Evolutionary conservation across 2,797 vertebrate species (phyloP), one percentile per base, ranked within the genome.

Genomic region (Antennarius maculatus): DNA sequence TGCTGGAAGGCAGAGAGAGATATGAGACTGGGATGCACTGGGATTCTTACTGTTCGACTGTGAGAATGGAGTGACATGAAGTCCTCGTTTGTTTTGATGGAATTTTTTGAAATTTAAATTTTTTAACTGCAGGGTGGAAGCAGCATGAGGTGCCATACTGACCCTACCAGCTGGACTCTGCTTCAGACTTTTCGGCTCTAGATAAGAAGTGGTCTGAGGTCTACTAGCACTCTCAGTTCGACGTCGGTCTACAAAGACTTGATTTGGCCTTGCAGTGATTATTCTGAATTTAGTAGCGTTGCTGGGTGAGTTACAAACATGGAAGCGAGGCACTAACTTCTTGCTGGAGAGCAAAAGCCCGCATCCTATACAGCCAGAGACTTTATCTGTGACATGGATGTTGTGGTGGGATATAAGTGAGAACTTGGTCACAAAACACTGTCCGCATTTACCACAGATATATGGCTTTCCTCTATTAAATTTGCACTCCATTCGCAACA

Each of bases 351-450:
- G 87, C 56, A 93, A 79, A 52, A 90, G 7, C 31, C 92, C 92
- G 54, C 92, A 93, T 28, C 86, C 88, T 53, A 91, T 74, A 54
- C 92, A 93, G 17, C 91, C 92, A 12, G 76, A 85, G n/a, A 93
- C 67, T 65, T 88, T 89, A 62, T 90, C 86, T 6, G 46, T 53
- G 11, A 75, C 75, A 31, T 93, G 92, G 2, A 28, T 50, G 55
- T 18, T 88, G 72, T 85, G 66, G 52, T 93, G 92, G 14, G 61
- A 72, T 11, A 91, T 23, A 2, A 93, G 86, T 17, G 67, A 61
- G 1, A 51, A 54, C 50, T 66, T 88, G 18, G 83, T 77, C 1
- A 48, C 1, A 57, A 92, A 92, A 46, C 77, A 50, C 43, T 85
- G 79, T 2, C 81, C 86, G 67, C 92, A 93, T 75, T 83, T 88